Evolutionary conservation across 2,888 invertebrate species (phyloP), one percentile per base, ranked within the genome.

Genomic region (Drosophila formosana): DNA sequence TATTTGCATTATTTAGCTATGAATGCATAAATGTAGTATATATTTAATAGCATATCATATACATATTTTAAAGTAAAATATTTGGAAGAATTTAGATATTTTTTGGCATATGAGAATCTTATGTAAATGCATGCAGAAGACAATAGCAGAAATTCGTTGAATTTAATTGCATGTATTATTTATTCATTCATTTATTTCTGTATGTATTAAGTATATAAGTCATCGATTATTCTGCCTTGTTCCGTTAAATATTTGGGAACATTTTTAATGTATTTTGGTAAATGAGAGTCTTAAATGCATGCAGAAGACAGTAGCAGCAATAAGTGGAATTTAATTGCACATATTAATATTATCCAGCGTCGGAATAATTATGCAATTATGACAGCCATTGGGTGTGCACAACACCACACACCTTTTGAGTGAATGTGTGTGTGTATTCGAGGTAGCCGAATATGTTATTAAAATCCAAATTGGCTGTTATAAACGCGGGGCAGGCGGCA

Each of bases 311-410:
- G n/a, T 11, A 9, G 39, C 13, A 41, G 26, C n/a, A 51, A 62
- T 56, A 56, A 69, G 51, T 56, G 39, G 30, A 37, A 32, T 43
- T 65, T 43, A 75, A 51, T 60, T 26, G 7, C 37, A 52, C 43
- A 37, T 34, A 46, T 61, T 70, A 30, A 55, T 28, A 49, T 45
- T 61, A 23, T 45, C n/a, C 13, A 46, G 55, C 6, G 11, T 39
- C 32, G 25, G 26, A 52, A 68, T 58, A 70, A 75, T 76, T 76
- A 46, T 60, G 37, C 41, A 60, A 64, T 75, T 60, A 66, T 75
- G 60, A 13, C 43, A 41, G 28, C 43, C 50, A 57, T 58, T 60
- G 9, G 45, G 26, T 32, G 39, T 26, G 30, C 61, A 61, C 39
- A 28, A 34, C 34, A 41, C 45, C 37, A 34, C 63, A 49, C 6